phyloP scores from a whole-genome alignment of 1,140 invertebrate genomes.

The Sitobion miscanthi region DNA sequence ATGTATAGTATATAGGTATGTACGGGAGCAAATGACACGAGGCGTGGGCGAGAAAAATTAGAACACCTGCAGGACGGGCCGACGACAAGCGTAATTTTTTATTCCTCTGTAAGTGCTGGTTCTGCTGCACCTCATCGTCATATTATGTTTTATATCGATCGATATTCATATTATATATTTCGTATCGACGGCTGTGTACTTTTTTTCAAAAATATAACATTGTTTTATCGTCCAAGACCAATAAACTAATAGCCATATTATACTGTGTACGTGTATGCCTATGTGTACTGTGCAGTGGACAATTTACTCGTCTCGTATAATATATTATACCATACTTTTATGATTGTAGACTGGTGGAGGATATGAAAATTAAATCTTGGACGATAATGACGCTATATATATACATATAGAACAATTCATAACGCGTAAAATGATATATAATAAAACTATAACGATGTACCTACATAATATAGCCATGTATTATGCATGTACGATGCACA shows the following conservation, averaged over 20 bases:
- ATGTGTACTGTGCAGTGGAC: neutral
- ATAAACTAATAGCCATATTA: neutral
- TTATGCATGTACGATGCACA: too few species aligned
- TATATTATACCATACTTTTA: neutral
- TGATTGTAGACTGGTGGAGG: neutral
- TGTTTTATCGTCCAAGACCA: neutral
- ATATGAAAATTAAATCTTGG: too few species aligned
- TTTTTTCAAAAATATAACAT: neutral
- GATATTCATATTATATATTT: neutral
- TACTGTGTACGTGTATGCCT: neutral
- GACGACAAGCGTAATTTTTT: neutral
- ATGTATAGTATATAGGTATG: neutral
- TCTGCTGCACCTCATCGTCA: neutral
- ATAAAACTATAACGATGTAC: neutral
- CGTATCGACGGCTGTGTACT: too few species aligned
- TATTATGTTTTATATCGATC: neutral
- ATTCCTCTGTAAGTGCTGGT: neutral
- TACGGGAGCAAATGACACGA: neutral
- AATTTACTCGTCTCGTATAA: neutral
- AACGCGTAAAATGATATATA: neutral
- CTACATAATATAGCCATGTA: too few species aligned
- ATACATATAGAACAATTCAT: neutral
- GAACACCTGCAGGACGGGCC: neutral
- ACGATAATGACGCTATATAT: neutral
- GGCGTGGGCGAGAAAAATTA: neutral